Percentiles rank a stretch among this genome's conserved stretches.
Evolutionary conservation across 2,113 vertebrate species (phyloP).

Genomic region (Aythya baeri): DNA sequence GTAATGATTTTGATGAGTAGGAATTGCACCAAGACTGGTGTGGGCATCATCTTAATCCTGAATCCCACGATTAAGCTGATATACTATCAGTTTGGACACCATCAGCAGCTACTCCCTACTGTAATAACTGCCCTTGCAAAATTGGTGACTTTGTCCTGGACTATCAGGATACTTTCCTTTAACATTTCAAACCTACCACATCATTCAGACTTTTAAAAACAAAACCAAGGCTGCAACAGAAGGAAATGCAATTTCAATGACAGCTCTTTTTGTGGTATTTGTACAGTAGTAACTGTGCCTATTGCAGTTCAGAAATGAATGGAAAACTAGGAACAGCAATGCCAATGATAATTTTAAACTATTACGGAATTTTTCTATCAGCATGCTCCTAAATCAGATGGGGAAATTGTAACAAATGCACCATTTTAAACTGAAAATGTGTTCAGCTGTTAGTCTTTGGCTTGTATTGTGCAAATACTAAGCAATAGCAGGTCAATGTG

Average conservation of each 20-base stretch:
- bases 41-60: background rate
- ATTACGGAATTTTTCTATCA: background rate
- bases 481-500: background rate
- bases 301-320: background rate
- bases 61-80: background rate
- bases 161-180: background rate
- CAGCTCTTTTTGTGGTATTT: background rate
- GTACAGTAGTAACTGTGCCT: background rate
- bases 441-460: background rate
- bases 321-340: background rate
- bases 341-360: background rate
- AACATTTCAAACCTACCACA: background rate
- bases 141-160: background rate
- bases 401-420: background rate
- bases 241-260: background rate
- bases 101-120: background rate
- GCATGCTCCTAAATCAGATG: background rate
- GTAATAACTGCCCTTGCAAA: background rate
- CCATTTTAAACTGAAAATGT: background rate
- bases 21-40: constrained; percentile 19
- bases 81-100: background rate
- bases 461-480: background rate
- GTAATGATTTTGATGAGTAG: constrained; percentile 31
- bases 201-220: background rate
- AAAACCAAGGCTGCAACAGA: background rate